Percentiles rank a stretch among this genome's conserved stretches.
These are phyloP conservation scores for Drosophila barbarae DNA, from an alignment of 2,888 invertebrate species.

Conservation along the genomic window DNA sequence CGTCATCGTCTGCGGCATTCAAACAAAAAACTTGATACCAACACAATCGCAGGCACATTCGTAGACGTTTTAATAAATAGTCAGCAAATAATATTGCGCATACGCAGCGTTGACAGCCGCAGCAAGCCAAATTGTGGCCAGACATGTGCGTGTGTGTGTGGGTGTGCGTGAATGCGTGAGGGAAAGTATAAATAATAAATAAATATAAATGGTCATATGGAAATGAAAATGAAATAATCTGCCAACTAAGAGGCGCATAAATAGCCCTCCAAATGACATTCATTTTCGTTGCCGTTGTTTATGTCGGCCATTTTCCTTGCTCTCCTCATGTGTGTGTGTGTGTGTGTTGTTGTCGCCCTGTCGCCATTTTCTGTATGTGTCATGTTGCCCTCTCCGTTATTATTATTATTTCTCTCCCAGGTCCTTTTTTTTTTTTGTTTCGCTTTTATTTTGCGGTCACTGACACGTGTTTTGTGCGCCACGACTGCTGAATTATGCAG, in stretches of 20 bases:
- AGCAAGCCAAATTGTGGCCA: conserved; percentile 33
- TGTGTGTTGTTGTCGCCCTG: conserved; percentile 26
- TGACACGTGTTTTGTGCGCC: conserved; percentile 60
- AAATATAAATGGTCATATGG: conserved; percentile 50
- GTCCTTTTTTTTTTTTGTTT: conserved; percentile 26
- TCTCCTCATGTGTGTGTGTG: conserved; percentile 3
- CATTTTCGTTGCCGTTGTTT: conserved; percentile 55
- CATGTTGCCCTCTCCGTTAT: conserved; percentile 22
- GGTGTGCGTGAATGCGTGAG: conserved; percentile 12
- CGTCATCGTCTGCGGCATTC: conserved; percentile 31
- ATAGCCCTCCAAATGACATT: conserved; percentile 67
- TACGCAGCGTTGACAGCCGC: conserved; percentile 48
- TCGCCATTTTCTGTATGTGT: conserved; percentile 42
- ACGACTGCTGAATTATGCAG: conserved; percentile 59
- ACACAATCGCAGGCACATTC: background rate
- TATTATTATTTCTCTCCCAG: conserved; percentile 35
- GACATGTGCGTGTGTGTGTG: conserved; percentile 11
- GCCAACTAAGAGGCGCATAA: conserved; percentile 67
- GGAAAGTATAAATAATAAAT: conserved; percentile 47
- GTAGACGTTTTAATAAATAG: conserved; percentile 36
- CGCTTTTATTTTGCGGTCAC: conserved; percentile 53
- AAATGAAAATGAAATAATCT: conserved; percentile 68
- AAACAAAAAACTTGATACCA: conserved; percentile 29
- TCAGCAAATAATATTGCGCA: conserved; percentile 50
- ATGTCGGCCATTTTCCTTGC: conserved; percentile 48